Evolutionary conservation across 2,888 invertebrate species (phyloP).

Genomic region (Gandaritis pyraliata): DNA sequence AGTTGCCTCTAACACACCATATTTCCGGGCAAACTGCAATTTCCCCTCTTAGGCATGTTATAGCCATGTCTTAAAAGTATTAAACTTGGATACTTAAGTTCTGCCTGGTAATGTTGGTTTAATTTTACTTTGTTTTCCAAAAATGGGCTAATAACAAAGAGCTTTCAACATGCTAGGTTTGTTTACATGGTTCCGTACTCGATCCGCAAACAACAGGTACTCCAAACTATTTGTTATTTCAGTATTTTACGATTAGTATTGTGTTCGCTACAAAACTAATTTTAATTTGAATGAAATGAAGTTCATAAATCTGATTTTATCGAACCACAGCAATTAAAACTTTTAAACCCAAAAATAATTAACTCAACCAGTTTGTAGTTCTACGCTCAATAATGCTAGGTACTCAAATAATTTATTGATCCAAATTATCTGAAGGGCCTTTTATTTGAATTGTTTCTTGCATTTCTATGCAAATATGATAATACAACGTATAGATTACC

Average conservation of each 20-base stretch:
- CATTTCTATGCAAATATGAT: too few relatives aligned
- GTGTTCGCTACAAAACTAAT: not conserved
- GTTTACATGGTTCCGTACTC: not conserved
- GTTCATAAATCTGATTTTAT: not conserved
- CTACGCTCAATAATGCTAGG: not conserved
- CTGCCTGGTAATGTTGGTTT: conserved; percentile 34
- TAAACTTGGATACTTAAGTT: conserved; percentile 56
- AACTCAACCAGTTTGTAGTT: conserved; percentile 18
- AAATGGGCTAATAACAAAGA: conserved; percentile 18
- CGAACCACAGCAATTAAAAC: conserved; percentile 19
- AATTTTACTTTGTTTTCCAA: conserved; percentile 31
- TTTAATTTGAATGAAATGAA: not conserved
- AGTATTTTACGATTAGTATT: not conserved
- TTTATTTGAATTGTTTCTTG: not conserved
- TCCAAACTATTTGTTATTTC: not conserved
- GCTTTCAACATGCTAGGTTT: not conserved
- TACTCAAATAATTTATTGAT: conserved; percentile 5
- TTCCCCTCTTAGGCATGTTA: conserved; percentile 50
- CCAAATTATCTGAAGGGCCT: not conserved
- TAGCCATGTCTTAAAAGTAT: conserved; percentile 50
- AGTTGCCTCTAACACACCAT: conserved; percentile 58
- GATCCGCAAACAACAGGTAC: not conserved
- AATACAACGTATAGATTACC: too few relatives aligned
- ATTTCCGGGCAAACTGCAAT: conserved; percentile 58
- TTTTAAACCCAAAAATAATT: conserved; percentile 19